Base-by-base conservation (phyloP, 2,113 vertebrate species). In the Caretta caretta region DNA sequence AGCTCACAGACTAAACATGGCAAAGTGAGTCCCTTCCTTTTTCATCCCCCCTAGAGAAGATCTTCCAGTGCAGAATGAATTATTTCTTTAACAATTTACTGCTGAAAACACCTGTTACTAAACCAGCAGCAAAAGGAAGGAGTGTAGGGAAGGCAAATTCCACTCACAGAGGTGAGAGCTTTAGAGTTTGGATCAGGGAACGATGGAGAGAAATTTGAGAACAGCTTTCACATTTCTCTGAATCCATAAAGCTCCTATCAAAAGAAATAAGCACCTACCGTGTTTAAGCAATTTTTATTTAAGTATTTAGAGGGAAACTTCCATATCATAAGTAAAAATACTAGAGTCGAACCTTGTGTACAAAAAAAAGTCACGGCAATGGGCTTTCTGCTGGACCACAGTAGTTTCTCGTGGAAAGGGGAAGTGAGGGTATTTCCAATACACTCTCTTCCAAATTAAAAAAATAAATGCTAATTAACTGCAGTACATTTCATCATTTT, bases 281-380 rank as follows among this genome's bases (percentile, higher is more conserved):
- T 87, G 95, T 98, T 96, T 98, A 98, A 99, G 97, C 97, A 93
- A 81, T 93, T 98, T 98, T 99, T 98, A 99, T 98, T 99, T 97
- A 98, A 97, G 97, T 97, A 97, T 97, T 96, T 94, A 93, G 97
- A 98, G 97, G 97, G 97, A 97, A 95, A 96, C 88, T 98, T 98
- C 96, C 95, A 89, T 97, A 96, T 96, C 29, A 90, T 97, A 95
- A 98, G 97, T 98, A 98, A 98, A 98, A 99, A 98, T 97, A 97
- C 96, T 98, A 89, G 94, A 97, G 91, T 59, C 96, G 96, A 98
- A 96, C 11, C 93, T 94, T 94, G 93, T 96, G 97, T 90, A 98
- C 97, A 98, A 94, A 91, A 98, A 95, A 92, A 97, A 97, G 53
- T 95, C 86, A 90, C 25, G 92, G 91, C 79, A 88, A 97, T 84